phyloP scores from a whole-genome alignment of 2,888 invertebrate genomes.

The Eueremaeus valkanovi region DNA sequence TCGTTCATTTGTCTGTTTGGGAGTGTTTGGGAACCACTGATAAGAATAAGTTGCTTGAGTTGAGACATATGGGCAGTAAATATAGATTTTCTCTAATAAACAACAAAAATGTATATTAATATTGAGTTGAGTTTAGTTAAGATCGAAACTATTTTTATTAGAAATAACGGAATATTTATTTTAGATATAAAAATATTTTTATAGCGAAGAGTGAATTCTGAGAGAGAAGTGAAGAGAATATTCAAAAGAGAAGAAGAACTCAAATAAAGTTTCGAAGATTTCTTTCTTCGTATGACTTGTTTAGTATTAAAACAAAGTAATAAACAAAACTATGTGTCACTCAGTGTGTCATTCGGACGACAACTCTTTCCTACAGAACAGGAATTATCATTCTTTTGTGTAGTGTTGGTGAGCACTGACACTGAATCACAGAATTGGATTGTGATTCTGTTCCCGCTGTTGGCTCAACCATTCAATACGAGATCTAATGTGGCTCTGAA shows the following conservation, averaged over 20 bases:
- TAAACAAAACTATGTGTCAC: background rate
- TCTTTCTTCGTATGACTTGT: background rate
- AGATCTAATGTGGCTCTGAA: too few species aligned
- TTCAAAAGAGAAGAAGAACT: background rate
- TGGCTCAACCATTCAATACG: too few species aligned
- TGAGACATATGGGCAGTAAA: slow-evolving; percentile 5
- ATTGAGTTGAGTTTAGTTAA: too few species aligned
- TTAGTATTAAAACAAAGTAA: background rate
- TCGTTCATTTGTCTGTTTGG: background rate
- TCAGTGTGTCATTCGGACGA: background rate
- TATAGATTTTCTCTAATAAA: background rate
- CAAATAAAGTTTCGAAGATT: too few species aligned
- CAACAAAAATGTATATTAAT: background rate
- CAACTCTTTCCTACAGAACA: background rate
- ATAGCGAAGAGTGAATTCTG: background rate
- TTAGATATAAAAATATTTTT: background rate
- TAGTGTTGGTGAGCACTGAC: background rate
- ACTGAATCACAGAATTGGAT: background rate
- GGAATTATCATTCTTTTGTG: background rate
- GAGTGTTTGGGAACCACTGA: background rate
- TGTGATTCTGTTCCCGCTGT: too few species aligned
- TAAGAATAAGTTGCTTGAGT: background rate
- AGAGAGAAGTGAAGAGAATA: background rate
- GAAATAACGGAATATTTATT: background rate
- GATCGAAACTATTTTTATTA: slow-evolving; percentile 14